Evolutionary conservation across 1,140 invertebrate species (phyloP).

Genomic region (Hydropsyche tenuis): DNA sequence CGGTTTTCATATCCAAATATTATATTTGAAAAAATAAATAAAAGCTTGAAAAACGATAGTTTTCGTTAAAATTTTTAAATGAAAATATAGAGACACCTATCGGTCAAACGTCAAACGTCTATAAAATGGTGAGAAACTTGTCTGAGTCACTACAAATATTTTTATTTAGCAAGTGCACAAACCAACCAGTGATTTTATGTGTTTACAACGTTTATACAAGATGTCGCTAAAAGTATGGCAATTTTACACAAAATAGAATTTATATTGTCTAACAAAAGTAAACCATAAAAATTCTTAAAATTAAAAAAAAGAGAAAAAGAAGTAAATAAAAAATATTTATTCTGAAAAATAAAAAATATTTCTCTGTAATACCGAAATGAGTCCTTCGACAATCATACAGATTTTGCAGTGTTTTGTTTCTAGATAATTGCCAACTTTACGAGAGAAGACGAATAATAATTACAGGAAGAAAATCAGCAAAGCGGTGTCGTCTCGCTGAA

Average conservation of each 20-base stretch:
- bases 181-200: neutral
- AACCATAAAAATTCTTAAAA: too few relatives aligned
- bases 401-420: neutral
- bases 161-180: constrained; percentile 13
- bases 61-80: too few relatives aligned
- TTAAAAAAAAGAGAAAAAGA: too few relatives aligned
- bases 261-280: too few relatives aligned
- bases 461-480: constrained; percentile 13
- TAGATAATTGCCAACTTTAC: constrained; percentile 9
- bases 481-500: neutral
- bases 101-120: neutral
- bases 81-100: neutral
- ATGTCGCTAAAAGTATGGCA: constrained; percentile 5
- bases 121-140: neutral
- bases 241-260: too few relatives aligned
- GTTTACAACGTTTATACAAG: neutral
- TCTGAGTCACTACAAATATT: neutral
- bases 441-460: constrained; percentile 13
- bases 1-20: too few relatives aligned
- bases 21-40: too few relatives aligned
- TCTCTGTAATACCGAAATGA: neutral
- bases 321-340: neutral
- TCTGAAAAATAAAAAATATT: too few relatives aligned
- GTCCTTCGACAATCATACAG: neutral
- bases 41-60: too few relatives aligned